Conservation (phyloP, 2,888 invertebrate species). For the Drosophila dives region DNA sequence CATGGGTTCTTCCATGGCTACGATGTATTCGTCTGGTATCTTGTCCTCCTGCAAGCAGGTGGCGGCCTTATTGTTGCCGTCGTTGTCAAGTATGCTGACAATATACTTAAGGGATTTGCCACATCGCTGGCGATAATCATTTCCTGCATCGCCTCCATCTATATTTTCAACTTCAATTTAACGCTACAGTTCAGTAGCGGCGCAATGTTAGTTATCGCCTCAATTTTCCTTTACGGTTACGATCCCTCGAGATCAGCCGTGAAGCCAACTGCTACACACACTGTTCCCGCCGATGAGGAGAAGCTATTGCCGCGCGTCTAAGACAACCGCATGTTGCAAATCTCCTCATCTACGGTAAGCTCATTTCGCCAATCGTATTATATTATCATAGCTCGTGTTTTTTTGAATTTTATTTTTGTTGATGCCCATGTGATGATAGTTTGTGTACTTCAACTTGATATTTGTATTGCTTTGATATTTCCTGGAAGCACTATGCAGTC, state of each 20-base stretch:
- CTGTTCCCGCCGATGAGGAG: constrained; percentile 65
- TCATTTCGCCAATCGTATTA: constrained; percentile 43
- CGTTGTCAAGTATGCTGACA: constrained; percentile 99
- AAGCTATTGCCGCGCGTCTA: constrained; percentile 78
- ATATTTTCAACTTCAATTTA: constrained; percentile 94
- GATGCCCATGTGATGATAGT: constrained; percentile 42
- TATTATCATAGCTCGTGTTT: constrained; percentile 3
- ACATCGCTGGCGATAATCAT: constrained; percentile 98
- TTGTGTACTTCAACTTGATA: constrained; percentile 47
- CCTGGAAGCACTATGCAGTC: constrained; percentile 14
- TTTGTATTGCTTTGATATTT: constrained; percentile 42
- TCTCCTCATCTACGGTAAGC: constrained; percentile 3
- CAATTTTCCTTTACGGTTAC: constrained; percentile 97
- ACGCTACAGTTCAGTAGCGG: constrained; percentile 95
- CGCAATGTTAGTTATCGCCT: constrained; percentile 94
- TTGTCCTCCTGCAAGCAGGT: constrained; percentile 95
- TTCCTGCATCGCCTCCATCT: constrained; percentile 96
- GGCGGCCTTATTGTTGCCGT: constrained; percentile 99
- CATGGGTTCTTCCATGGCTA: constrained; percentile 92
- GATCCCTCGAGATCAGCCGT: constrained; percentile 86
- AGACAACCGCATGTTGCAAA: neutral
- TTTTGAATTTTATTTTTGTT: neutral
- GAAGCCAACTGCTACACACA: constrained; percentile 35
- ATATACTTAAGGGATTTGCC: constrained; percentile 99
- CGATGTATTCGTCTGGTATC: constrained; percentile 93